phyloP scores from a whole-genome alignment of 2,113 vertebrate genomes.

The Macquaria ambigua region DNA sequence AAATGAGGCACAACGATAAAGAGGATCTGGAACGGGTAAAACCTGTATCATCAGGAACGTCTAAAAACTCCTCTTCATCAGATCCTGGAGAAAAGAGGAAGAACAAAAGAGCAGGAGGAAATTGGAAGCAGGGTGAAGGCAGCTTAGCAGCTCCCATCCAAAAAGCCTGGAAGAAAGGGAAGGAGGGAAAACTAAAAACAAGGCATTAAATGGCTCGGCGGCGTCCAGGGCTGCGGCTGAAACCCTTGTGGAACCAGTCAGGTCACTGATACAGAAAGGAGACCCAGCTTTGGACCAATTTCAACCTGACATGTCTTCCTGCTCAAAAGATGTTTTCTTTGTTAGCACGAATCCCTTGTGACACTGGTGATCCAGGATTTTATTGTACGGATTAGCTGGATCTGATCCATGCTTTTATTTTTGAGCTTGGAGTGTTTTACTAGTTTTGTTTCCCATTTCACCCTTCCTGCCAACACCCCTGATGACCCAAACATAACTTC shows the following conservation, averaged over 20 bases:
- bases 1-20: constrained; percentile 57
- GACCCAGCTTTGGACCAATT: constrained; percentile 41
- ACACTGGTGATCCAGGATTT: constrained; percentile 47
- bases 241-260: constrained; percentile 48
- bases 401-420: constrained; percentile 38
- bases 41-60: constrained; percentile 59
- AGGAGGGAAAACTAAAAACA: constrained; percentile 70
- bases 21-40: constrained; percentile 68
- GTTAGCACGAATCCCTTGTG: constrained; percentile 47
- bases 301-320: constrained; percentile 53
- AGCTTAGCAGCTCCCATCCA: constrained; percentile 70
- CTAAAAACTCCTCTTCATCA: constrained; percentile 67
- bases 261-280: constrained; percentile 50
- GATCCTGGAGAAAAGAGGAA: constrained; percentile 63
- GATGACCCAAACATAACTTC: constrained; percentile 48
- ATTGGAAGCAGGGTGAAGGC: constrained; percentile 76
- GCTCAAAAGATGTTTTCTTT: constrained; percentile 51
- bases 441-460: constrained; percentile 35
- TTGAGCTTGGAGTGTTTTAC: constrained; percentile 16
- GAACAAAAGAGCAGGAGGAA: constrained; percentile 74
- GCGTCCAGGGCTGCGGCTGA: constrained; percentile 47
- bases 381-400: constrained; percentile 41
- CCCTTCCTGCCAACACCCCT: constrained; percentile 40
- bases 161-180: constrained; percentile 70
- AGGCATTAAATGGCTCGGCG: constrained; percentile 65